Base-by-base conservation (phyloP, 2,797 vertebrate species). In the Champsocephalus esox region DNA sequence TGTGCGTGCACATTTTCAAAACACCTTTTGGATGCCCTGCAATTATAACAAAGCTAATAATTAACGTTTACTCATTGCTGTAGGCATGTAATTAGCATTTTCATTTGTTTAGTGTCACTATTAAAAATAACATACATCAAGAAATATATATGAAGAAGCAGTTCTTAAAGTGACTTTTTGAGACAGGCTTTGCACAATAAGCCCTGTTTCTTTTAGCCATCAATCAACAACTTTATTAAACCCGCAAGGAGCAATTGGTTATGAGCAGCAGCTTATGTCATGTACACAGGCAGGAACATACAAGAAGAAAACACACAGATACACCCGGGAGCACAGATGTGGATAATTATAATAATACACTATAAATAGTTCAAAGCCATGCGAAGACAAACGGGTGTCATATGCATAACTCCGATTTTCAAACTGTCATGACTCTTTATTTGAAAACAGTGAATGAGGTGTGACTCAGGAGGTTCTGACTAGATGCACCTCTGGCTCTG, bases 401-500 rank as follows among this genome's bases (percentile, higher is more conserved):
- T 46, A 14, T 50, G 28, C 74, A 32, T 12, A 49, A 44, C 32
- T 38, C 4, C 0, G 8, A 7, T 21, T 65, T 64, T 66, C 2
- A 52, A 46, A 19, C 34, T 24, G 57, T 59, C 60, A 46, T 9
- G 45, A 9, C 52, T 3, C 28, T 41, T 64, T 45, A 57, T 28
- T 34, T 57, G 9, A 21, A 13, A 41, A 2, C 24, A 66, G 12
- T 28, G 32, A 71, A 68, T 48, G 44, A 3, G 45, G 34, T 58
- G 77, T 5, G 57, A 44, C 66, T 64, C 51, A 48, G 17, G 19
- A 41, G 48, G 50, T 54, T 57, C 21, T 16, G 43, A 43, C 72
- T 82, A 19, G 52, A 28, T 73, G 63, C 82, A 85, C 81, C 66
- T 80, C 77, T 32, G 57, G 65, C 80, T 83, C 80, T 93, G 88